These are phyloP conservation scores for Terrapene triunguis DNA, from an alignment of 2,113 vertebrate genomes.

Conservation along the genomic window DNA sequence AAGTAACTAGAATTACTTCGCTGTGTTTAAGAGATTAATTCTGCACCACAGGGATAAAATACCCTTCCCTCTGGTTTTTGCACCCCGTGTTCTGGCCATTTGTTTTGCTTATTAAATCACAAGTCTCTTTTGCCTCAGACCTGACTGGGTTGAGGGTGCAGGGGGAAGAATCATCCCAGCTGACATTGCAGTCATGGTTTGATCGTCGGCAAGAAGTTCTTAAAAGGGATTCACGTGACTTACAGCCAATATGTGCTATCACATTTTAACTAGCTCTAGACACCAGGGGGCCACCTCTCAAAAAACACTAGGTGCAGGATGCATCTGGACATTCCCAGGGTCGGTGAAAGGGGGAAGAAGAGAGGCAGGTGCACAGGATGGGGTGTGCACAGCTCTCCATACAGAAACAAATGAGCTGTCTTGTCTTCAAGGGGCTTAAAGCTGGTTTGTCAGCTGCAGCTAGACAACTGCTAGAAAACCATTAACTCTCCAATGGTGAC, in stretches of 20 bases:
- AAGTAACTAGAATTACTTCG: not conserved
- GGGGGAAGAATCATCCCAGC: not conserved
- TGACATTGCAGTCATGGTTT: not conserved
- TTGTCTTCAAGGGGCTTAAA: not conserved
- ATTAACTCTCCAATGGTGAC: not conserved
- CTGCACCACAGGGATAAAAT: not conserved
- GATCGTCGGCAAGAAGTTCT: not conserved
- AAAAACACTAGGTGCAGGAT: not conserved
- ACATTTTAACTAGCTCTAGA: not conserved
- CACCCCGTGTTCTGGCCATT: not conserved
- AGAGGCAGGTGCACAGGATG: not conserved
- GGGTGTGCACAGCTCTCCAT: not conserved
- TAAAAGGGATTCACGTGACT: not conserved
- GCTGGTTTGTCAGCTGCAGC: not conserved
- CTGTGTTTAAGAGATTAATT: not conserved
- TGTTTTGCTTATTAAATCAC: not conserved
- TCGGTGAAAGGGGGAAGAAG: not conserved
- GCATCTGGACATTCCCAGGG: not conserved
- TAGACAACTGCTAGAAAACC: not conserved
- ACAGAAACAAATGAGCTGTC: not conserved
- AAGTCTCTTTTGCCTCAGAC: not conserved
- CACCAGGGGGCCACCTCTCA: not conserved
- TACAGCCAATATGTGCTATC: not conserved
- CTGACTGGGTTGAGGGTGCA: not conserved
- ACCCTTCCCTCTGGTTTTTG: not conserved